phyloP scores from a whole-genome alignment of 1,140 invertebrate genomes.

The Apolygus lucorum region DNA sequence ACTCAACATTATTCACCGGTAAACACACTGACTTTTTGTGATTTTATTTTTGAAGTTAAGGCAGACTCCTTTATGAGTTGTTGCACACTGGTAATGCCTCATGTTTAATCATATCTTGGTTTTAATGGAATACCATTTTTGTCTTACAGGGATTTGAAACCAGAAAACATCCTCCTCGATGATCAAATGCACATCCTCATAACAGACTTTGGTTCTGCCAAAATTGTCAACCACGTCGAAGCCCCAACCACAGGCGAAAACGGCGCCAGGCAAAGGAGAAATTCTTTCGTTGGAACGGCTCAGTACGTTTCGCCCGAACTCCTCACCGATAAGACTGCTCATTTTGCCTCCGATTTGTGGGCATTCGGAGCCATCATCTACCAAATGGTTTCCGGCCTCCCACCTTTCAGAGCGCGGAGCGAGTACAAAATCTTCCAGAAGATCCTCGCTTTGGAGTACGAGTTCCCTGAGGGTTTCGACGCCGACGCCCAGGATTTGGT shows the following conservation, averaged over 20 bases:
- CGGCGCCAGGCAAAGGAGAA: conserved; percentile 47
- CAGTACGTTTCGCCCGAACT: conserved; percentile 98
- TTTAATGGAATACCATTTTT: too few species aligned
- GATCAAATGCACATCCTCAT: conserved; percentile 95
- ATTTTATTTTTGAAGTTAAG: too few species aligned
- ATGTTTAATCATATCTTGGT: too few species aligned
- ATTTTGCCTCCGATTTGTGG: conserved; percentile 89
- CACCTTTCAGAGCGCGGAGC: conserved; percentile 84
- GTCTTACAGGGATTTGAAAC: conserved; percentile 60
- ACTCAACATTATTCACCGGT: conserved; percentile 77
- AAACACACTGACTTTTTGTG: too few species aligned
- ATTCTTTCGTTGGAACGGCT: conserved; percentile 97
- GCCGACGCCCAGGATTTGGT: conserved; percentile 78
- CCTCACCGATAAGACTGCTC: conserved; percentile 68
- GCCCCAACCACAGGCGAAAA: conserved; percentile 37
- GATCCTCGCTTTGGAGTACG: conserved; percentile 83
- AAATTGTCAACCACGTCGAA: conserved; percentile 55
- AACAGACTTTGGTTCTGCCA: conserved; percentile 95
- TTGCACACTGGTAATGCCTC: too few species aligned
- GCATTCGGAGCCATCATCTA: conserved; percentile 95
- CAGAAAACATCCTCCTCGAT: conserved; percentile 81
- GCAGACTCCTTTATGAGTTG: too few species aligned
- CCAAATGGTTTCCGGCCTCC: conserved; percentile 89
- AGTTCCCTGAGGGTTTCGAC: conserved; percentile 86
- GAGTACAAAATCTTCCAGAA: conserved; percentile 97